Evolutionary conservation across 2,797 vertebrate genomes (phyloP), one percentile per base, ranked within the genome.

Genomic region (Centropyge bicolor): DNA sequence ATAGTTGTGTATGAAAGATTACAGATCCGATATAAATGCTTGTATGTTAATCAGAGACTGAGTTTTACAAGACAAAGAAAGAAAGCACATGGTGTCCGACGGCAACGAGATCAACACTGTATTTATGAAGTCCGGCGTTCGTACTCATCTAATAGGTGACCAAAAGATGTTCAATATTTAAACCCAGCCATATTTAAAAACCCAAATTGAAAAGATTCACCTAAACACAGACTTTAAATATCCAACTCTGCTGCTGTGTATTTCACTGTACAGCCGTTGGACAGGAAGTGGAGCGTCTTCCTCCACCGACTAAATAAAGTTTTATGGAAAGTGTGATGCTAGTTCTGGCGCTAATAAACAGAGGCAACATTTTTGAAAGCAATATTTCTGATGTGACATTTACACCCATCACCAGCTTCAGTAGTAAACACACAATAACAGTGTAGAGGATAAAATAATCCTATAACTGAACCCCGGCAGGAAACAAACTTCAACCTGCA

Each of bases 41-140:
- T 41, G 19, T 66, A 59, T 66, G 48, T 78, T 67, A 62, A 88
- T 79, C 60, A 81, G 54, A 82, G 19, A 63, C 36, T 45, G 63
- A 75, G 41, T 68, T 16, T 24, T 48, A 68, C 20, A 19, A 16
- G 38, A 27, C 64, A 61, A 85, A 89, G 88, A 63, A 85, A 91
- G 88, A 63, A 85, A 91, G 88, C 89, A 90, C 89, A 90, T 73
- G 1, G 78, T 69, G 70, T 78, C n/a, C n/a, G 59, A 38, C 52
- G 17, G 48, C 65, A 71, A 12, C 38, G 35, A 61, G 14, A 57
- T 16, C 22, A 49, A 49, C 17, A 55, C 61, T 67, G 73, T 71
- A 73, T 72, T 81, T 48, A 68, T 55, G 35, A 68, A 74, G 62
- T 40, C 40, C 24, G 19, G 43, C n/a, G 36, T 16, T 61, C 36